Evolutionary conservation across 37 sponge, comb jelly and placozoan genomes (phyloP).

Genomic region (Oscarella lobularis): DNA sequence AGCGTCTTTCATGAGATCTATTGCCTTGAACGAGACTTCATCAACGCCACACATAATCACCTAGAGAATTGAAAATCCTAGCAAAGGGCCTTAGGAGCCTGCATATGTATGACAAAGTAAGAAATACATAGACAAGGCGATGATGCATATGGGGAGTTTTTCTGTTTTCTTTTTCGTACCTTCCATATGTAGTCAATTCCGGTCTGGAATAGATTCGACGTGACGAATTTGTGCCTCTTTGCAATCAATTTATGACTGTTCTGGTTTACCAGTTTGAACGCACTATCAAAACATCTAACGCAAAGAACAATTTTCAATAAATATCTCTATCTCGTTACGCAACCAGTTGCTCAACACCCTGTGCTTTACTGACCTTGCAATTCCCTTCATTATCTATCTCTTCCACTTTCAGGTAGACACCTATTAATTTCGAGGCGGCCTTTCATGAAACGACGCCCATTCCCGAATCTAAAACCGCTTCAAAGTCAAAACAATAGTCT

Average conservation of each 20-base stretch:
- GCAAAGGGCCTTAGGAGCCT: background rate
- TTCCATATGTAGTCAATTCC: constrained; percentile 87
- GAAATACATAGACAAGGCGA: background rate
- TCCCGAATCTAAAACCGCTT: too few relatives aligned
- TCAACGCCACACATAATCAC: constrained; percentile 55
- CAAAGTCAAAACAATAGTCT: too few relatives aligned
- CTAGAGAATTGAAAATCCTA: constrained; percentile 4
- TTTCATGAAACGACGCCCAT: too few relatives aligned
- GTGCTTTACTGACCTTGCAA: too few relatives aligned
- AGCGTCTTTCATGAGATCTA: constrained; percentile 79
- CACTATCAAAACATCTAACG: constrained; percentile 72
- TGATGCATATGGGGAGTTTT: background rate
- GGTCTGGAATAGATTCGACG: constrained; percentile 58
- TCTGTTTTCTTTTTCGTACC: background rate
- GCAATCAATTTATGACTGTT: constrained; percentile 33
- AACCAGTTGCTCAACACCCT: constrained; percentile 49
- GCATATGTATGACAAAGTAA: background rate
- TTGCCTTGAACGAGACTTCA: constrained; percentile 57
- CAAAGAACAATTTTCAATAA: background rate
- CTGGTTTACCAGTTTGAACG: constrained; percentile 78
- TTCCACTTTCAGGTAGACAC: too few relatives aligned
- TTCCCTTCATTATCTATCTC: too few relatives aligned
- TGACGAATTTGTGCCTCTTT: constrained; percentile 45
- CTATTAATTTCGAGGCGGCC: too few relatives aligned
- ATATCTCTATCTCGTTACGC: too few relatives aligned